Base-by-base conservation (phyloP, 2,888 invertebrate species). In the Drosophila mimica region DNA sequence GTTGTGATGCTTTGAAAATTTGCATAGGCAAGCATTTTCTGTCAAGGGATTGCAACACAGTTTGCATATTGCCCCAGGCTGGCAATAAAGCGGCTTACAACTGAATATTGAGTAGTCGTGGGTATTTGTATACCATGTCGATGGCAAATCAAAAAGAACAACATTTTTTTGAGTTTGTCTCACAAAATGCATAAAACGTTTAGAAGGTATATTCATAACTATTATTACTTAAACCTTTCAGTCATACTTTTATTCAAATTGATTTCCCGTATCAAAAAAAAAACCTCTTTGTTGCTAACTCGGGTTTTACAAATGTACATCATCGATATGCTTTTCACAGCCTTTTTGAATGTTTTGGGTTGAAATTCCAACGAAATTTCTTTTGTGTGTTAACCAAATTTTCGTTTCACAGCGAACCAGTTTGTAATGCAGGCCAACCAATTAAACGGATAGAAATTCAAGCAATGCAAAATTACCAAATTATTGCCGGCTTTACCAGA, bases 11-110 rank as follows among this genome's bases (percentile, higher is more conserved):
- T 57, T 57, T 49, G 34, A 59, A 67, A 71, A 85, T 83, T 83
- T 88, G 81, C 83, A 88, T 88, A 88, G 86, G 86, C 82, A 75
- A 88, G 71, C 85, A 68, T 64, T 67, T 69, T 66, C 66, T 62
- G 70, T 73, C 74, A 63, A 49, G 83, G 70, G 68, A 82, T 74
- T 70, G 69, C 51, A 67, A 71, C 52, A 65, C 56, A 72, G 73
- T 83, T 82, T 77, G 83, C 85, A 88, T 85, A 79, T 79, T 73
- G 57, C 60, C 77, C 56, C 61, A 53, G 63, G 62, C 61, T 34
- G 69, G 52, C 59, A 70, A 70, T 70, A 70, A 71, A 71, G 72
- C 72, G 62, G 63, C 71, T 71, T 72, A 61, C 72, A 51, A 36
- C 71, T n/a, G 43, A 70, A 70, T 71, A 71, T 51, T 36, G 71